These are phyloP conservation scores for Piezodorus guildinii DNA, from an alignment of 1,140 invertebrate genomes.

Conservation along the genomic window DNA sequence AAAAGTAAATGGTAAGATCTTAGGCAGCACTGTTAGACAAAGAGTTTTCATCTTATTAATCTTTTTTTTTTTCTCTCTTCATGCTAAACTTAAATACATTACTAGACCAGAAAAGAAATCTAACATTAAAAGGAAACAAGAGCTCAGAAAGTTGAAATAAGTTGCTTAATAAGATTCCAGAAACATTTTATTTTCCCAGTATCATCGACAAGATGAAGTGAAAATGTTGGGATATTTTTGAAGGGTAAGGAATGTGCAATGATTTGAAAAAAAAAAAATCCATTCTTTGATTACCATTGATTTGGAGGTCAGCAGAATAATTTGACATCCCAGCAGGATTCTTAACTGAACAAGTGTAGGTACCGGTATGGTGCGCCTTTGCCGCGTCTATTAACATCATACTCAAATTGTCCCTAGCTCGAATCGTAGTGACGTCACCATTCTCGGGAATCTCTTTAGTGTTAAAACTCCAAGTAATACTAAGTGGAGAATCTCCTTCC, in stretches of 20 bases:
- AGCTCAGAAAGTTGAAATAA: too few species aligned
- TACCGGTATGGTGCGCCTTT: conserved; percentile 38
- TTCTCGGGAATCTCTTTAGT: conserved; percentile 18
- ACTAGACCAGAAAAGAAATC: not conserved
- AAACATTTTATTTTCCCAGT: too few species aligned
- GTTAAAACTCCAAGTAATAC: conserved; percentile 32
- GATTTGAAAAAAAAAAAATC: not conserved
- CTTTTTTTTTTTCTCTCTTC: not conserved
- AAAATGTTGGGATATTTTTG: too few species aligned
- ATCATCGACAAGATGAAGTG: too few species aligned
- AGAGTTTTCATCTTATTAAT: not conserved
- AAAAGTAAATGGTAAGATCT: conserved; percentile 49
- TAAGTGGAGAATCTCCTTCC: conserved; percentile 34
- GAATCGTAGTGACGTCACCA: conserved; percentile 24
- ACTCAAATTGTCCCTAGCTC: conserved; percentile 46
- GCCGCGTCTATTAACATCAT: conserved; percentile 36
- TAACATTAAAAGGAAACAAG: not conserved
- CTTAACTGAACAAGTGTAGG: conserved; percentile 38
- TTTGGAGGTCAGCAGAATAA: conserved; percentile 27
- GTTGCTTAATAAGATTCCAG: too few species aligned
- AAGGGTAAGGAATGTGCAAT: too few species aligned
- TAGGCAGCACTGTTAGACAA: conserved; percentile 40
- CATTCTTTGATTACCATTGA: conserved; percentile 28
- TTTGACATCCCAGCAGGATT: conserved; percentile 34
- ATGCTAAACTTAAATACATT: not conserved